phyloP scores from a whole-genome alignment of 2,113 vertebrate genomes.

The Upupa epops region DNA sequence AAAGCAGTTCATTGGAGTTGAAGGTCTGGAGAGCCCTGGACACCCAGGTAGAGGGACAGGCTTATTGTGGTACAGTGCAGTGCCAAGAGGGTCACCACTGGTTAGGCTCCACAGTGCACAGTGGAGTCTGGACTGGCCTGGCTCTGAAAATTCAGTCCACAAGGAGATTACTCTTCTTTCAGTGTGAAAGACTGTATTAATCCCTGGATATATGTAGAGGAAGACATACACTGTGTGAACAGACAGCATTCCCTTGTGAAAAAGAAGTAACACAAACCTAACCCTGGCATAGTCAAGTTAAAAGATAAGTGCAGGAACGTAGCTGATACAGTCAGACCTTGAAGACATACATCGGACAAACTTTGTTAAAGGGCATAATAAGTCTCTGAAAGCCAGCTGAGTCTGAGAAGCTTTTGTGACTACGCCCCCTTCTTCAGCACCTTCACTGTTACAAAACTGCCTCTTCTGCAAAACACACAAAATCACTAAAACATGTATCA shows the following conservation, averaged over 20 bases:
- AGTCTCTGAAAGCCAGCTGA: not conserved
- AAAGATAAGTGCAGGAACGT: not conserved
- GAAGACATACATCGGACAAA: not conserved
- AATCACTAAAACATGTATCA: not conserved
- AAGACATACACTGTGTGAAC: not conserved
- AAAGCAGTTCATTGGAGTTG: not conserved
- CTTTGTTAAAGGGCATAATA: not conserved
- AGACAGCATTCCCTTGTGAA: not conserved
- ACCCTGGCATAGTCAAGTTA: not conserved
- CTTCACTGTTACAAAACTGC: not conserved
- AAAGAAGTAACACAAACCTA: not conserved
- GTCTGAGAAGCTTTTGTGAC: not conserved
- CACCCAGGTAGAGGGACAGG: not conserved
- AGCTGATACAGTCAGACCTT: not conserved
- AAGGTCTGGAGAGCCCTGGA: not conserved
- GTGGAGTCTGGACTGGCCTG: fast-evolving
- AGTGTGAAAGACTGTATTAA: not conserved
- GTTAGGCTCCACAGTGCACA: not conserved
- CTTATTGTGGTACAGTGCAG: fast-evolving
- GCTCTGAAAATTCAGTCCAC: fast-evolving
- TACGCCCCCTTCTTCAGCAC: not conserved
- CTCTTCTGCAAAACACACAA: not conserved
- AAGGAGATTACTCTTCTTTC: not conserved
- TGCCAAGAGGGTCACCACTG: fast-evolving
- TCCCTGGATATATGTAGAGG: not conserved